phyloP scores from a whole-genome alignment of 2,113 vertebrate genomes.

The Rissa tridactyla region DNA sequence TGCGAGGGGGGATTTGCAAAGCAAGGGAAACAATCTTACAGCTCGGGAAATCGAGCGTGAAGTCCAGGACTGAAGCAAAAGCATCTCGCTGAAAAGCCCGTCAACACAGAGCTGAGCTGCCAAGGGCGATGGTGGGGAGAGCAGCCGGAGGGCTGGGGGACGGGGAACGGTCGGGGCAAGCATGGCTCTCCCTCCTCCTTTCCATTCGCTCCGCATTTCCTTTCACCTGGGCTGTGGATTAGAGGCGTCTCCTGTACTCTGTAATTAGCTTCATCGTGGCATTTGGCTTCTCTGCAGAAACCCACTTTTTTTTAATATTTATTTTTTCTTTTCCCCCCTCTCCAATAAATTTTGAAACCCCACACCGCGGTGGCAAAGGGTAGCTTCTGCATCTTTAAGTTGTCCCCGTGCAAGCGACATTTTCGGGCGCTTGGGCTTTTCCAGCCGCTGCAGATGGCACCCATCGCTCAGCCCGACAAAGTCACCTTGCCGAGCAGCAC shows the following conservation, averaged over 20 bases:
- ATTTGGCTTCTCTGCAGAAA: background rate
- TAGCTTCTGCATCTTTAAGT: background rate
- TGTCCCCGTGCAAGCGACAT: background rate
- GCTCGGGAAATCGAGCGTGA: conserved; percentile 35
- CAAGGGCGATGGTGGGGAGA: background rate
- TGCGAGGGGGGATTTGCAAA: background rate
- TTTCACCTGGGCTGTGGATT: background rate
- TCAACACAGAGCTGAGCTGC: background rate
- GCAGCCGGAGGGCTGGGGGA: background rate
- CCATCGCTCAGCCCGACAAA: background rate
- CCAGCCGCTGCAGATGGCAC: background rate
- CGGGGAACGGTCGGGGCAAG: accelerated
- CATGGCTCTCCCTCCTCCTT: background rate
- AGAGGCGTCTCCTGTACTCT: background rate
- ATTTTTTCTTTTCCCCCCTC: too few relatives aligned
- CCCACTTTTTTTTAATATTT: too few relatives aligned
- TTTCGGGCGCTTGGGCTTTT: background rate
- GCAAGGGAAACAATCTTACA: background rate
- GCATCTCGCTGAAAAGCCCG: background rate
- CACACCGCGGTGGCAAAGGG: accelerated
- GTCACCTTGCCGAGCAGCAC: background rate
- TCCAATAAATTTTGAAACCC: background rate
- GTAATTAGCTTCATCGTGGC: background rate
- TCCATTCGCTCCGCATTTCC: accelerated
- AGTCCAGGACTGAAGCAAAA: background rate